Evolutionary conservation across 2,113 vertebrate species (phyloP).

Genomic region (Lanius collurio): DNA sequence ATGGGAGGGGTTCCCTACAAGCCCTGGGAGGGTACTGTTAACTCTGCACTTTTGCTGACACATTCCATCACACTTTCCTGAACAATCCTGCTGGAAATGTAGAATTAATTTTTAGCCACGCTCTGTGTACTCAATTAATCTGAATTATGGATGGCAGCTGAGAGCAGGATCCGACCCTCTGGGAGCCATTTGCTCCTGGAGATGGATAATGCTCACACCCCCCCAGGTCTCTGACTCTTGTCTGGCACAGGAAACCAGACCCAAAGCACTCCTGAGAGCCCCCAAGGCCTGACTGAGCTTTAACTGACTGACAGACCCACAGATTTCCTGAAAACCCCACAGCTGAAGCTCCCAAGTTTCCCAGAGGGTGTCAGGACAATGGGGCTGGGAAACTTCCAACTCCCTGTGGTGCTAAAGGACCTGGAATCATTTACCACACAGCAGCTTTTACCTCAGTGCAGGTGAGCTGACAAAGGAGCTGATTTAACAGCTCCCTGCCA

Average conservation of each 20-base stretch:
- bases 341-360: background rate
- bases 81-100: background rate
- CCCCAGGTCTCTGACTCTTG: background rate
- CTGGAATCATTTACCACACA: background rate
- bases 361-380: background rate
- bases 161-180: background rate
- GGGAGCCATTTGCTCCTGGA: background rate
- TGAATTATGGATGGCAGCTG: background rate
- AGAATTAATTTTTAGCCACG: background rate
- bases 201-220: background rate
- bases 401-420: background rate
- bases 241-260: background rate
- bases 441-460: background rate
- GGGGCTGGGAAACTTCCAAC: background rate
- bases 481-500: background rate
- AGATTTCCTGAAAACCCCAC: background rate
- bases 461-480: background rate
- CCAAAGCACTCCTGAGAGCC: background rate
- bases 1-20: background rate
- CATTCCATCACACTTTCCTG: background rate
- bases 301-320: background rate
- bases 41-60: background rate
- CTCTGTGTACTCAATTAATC: background rate
- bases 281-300: too few species aligned
- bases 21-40: background rate